Percentiles rank a stretch among this genome's conserved stretches.
Evolutionary conservation across 2,888 invertebrate genomes (phyloP).

Genomic region (Maniola hyperantus): DNA sequence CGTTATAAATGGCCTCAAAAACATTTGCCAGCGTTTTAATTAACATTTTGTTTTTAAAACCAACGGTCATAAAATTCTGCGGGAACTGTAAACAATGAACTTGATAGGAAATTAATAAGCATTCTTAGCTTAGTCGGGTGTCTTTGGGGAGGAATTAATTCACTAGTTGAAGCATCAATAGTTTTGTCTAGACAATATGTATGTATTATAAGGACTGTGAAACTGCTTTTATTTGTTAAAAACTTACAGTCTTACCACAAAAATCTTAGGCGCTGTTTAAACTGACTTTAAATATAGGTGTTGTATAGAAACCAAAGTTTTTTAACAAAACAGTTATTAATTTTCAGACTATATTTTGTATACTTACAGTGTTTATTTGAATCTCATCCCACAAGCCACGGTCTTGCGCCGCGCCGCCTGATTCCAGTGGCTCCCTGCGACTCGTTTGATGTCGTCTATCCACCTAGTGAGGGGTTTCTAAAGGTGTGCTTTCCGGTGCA

Average conservation of each 20-base stretch:
- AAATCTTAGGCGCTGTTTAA: too few relatives aligned
- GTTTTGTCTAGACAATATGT: not conserved
- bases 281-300: too few relatives aligned
- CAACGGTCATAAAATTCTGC: slow-evolving; percentile 28
- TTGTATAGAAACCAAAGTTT: too few relatives aligned
- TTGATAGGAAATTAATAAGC: slow-evolving; percentile 23
- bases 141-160: slow-evolving; percentile 9
- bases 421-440: too few relatives aligned
- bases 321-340: too few relatives aligned
- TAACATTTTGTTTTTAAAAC: slow-evolving; percentile 58
- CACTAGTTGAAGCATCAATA: not conserved
- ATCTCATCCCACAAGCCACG: too few relatives aligned
- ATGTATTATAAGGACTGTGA: not conserved
- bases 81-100: slow-evolving; percentile 26
- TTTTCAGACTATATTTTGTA: too few relatives aligned
- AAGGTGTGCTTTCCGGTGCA: too few relatives aligned
- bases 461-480: too few relatives aligned
- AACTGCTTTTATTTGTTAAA: not conserved
- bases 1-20: slow-evolving; percentile 53
- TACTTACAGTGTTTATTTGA: too few relatives aligned
- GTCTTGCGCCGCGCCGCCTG: too few relatives aligned
- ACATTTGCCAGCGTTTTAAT: slow-evolving; percentile 54
- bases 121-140: slow-evolving; percentile 10
- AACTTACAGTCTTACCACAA: not conserved
- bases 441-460: too few relatives aligned